A percentile compares a stretch with the other conserved stretches of the same genome.
Conservation (phyloP, 2,888 invertebrate species). For the Phrixothrix hirtus region DNA sequence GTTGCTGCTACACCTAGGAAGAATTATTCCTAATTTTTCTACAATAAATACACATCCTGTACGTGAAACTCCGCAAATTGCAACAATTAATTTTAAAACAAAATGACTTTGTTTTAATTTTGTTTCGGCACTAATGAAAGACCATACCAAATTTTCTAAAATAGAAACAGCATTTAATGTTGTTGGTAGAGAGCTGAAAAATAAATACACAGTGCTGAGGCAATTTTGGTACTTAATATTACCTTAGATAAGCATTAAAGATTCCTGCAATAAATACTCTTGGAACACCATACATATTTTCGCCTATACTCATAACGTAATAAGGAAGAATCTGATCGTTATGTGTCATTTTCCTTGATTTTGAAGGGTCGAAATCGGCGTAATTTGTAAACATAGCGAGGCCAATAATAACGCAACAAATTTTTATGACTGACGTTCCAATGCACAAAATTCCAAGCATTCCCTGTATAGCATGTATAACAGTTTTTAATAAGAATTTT, state of each 20-base stretch:
- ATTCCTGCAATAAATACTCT: conserved; percentile 77
- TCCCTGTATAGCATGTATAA: no score
- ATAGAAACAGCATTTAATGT: conserved; percentile 65
- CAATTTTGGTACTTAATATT: conserved; percentile 15
- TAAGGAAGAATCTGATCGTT: conserved; percentile 66
- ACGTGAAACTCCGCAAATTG: conserved; percentile 66
- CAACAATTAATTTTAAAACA: no score
- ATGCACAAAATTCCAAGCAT: conserved; percentile 18
- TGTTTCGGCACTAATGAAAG: conserved; percentile 58
- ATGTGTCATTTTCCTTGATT: conserved; percentile 61
- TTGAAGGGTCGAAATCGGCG: conserved; percentile 66
- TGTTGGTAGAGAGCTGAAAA: conserved; percentile 65
- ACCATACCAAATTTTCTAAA: conserved; percentile 67
- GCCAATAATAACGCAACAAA: no score
- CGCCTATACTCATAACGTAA: conserved; percentile 72
- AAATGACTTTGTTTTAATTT: conserved; percentile 61
- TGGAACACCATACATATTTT: conserved; percentile 68
- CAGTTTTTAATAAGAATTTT: no score
- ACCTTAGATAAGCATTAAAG: conserved; percentile 73
- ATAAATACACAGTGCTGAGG: background rate
- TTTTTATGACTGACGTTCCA: conserved; percentile 27
- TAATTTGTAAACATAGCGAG: conserved; percentile 67
- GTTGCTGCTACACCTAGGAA: conserved; percentile 62
- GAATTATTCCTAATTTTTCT: conserved; percentile 60
- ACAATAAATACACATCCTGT: conserved; percentile 71